A percentile compares a stretch with the other conserved stretches of the same genome.
Evolutionary conservation across 2,888 invertebrate species (phyloP).

Genomic region (Malthinus flaveolus): DNA sequence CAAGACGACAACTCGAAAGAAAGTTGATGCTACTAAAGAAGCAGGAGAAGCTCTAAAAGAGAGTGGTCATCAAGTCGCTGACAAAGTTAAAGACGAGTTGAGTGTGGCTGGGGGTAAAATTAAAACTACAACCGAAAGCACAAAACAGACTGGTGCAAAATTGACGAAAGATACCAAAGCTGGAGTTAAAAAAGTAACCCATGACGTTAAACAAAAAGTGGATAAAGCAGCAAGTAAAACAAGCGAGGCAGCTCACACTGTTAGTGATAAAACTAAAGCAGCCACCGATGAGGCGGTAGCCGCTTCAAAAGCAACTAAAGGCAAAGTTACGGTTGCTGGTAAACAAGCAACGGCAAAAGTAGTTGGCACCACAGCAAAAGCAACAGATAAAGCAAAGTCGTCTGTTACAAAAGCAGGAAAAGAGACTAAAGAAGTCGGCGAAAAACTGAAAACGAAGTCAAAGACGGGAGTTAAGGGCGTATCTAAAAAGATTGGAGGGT

Average conservation of each 20-base stretch:
- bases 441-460: slow-evolving; percentile 18
- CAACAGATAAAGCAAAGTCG: slow-evolving; percentile 4
- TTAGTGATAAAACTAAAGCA: background rate
- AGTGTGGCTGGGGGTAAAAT: slow-evolving; percentile 40
- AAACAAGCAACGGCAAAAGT: slow-evolving; percentile 9
- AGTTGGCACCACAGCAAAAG: slow-evolving; percentile 4
- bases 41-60: too few species aligned
- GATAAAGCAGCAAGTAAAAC: slow-evolving; percentile 26
- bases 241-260: slow-evolving; percentile 12
- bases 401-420: slow-evolving; percentile 23
- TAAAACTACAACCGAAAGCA: slow-evolving; percentile 34
- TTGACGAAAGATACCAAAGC: slow-evolving; percentile 12
- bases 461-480: background rate
- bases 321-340: slow-evolving; percentile 11
- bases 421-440: slow-evolving; percentile 32
- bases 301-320: slow-evolving; percentile 8
- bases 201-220: background rate
- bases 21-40: slow-evolving; percentile 27
- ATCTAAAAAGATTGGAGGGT: background rate
- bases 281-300: background rate
- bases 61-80: too few species aligned
- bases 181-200: slow-evolving; percentile 2
- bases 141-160: slow-evolving; percentile 20
- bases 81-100: slow-evolving; percentile 30
- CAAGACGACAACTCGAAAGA: slow-evolving; percentile 39